These are phyloP conservation scores for Halocynthia roretzi DNA, from an alignment of 23 tunicate genomes.

Conservation along the genomic window DNA sequence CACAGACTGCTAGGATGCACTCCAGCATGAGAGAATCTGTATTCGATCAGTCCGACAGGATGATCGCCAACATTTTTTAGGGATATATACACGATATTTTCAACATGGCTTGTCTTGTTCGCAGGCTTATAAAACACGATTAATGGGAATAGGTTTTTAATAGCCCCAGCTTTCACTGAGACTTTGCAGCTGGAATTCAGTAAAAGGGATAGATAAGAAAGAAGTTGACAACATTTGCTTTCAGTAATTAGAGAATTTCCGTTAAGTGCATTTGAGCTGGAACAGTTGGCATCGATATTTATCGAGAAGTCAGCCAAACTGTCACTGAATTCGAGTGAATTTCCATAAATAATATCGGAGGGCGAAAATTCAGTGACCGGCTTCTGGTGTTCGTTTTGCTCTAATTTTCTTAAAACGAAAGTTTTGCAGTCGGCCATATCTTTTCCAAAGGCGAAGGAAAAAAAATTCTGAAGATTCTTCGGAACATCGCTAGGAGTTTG, in stretches of 20 bases:
- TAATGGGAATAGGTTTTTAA: not conserved
- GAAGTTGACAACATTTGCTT: not conserved
- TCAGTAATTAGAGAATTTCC: not conserved
- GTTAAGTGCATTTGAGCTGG: not conserved
- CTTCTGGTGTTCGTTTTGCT: not conserved
- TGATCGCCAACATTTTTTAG: not conserved
- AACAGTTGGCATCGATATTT: not conserved
- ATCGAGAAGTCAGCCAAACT: not conserved
- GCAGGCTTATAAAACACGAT: not conserved
- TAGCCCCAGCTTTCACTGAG: not conserved
- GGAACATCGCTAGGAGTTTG: not conserved
- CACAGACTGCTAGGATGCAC: conserved; percentile 1
- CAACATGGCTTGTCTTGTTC: not conserved
- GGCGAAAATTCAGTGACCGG: not conserved
- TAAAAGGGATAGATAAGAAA: not conserved
- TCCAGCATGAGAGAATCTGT: not conserved
- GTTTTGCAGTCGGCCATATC: not conserved
- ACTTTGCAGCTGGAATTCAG: not conserved
- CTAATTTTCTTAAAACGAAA: not conserved
- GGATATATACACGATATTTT: not conserved
- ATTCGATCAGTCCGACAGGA: not conserved
- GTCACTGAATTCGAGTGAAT: not conserved
- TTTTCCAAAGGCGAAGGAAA: not conserved
- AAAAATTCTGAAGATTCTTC: not conserved
- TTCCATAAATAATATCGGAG: not conserved